Evolutionary conservation across 2,113 vertebrate species (phyloP), one percentile per base, ranked within the genome.

Genomic region (Porphyrio hochstetteri): DNA sequence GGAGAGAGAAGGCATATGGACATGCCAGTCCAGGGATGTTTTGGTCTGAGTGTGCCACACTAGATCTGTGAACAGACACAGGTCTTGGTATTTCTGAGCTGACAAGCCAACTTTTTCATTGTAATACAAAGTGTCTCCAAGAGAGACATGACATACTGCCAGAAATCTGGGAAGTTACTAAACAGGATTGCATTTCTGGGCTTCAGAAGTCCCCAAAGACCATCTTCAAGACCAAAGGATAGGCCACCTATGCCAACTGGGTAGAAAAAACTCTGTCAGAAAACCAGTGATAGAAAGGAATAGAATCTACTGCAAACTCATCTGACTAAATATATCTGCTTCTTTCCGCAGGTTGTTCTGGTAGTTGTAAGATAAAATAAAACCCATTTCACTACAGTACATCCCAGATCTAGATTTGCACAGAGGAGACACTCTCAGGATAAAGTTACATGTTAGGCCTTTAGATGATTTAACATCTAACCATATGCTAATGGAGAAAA

Each of bases 391-490:
- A 86, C 84, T 70, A 40, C 27, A 74, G 59, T 42, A 59, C 56
- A 74, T 36, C 35, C 40, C 71, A 80, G 55, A 80, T 29, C 63
- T 67, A 88, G 82, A 92, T 38, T 67, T 55, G 25, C 36, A 82
- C 55, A 83, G 40, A 88, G 71, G 25, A 93, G 59, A 65, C 11
- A 46, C 31, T 88, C 57, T 70, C 50, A 70, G 71, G 71, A 86
- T 81, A 63, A 82, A 77, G 46, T 80, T 67, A 69, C 31, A 31
- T 50, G 40, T 82, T 75, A 68, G 18, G 56, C 52, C 21, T 90
- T 85, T 8, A 69, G 79, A 74, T 86, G 40, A 92, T 77, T 90
- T 93, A 86, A 77, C 71, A 90, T 83, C 71, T 35, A 82, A 92
- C 85, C 79, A 86, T 88, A 88, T 70, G 94, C 82, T 81, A 63